phyloP scores from a whole-genome alignment of 2,888 invertebrate genomes.

The Argynnis bischoffii region DNA sequence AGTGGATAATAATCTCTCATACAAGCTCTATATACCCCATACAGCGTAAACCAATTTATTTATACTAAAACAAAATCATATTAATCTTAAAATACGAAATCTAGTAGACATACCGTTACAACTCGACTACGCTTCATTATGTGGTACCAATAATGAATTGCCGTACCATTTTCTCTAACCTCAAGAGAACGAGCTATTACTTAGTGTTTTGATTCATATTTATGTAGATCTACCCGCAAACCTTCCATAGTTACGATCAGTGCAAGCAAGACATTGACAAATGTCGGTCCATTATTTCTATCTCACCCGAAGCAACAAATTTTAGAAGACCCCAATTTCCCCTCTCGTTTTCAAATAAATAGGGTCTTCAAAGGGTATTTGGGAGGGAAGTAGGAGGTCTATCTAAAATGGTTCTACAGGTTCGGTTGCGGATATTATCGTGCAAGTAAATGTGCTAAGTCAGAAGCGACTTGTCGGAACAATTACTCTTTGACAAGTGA shows the following conservation, averaged over 20 bases:
- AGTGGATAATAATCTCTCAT: too few relatives aligned
- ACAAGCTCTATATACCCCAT: too few relatives aligned
- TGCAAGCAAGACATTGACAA: slow-evolving; percentile 69
- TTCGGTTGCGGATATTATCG: slow-evolving; percentile 63
- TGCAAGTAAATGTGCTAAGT: slow-evolving; percentile 68
- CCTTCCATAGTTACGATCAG: slow-evolving; percentile 37
- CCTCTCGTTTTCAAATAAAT: slow-evolving; percentile 24
- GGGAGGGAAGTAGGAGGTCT: slow-evolving; percentile 43
- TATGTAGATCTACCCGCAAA: slow-evolving; percentile 26
- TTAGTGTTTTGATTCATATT: slow-evolving; percentile 35
- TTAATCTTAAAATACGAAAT: background rate
- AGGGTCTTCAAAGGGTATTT: slow-evolving; percentile 5
- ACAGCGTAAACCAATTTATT: too few relatives aligned
- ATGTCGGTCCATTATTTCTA: slow-evolving; percentile 65
- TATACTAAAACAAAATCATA: background rate
- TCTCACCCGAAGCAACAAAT: slow-evolving; percentile 45
- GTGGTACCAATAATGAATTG: slow-evolving; percentile 21
- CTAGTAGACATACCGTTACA: background rate
- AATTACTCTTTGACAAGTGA: slow-evolving; percentile 67
- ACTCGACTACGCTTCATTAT: slow-evolving; percentile 8
- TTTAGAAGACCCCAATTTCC: slow-evolving; percentile 46
- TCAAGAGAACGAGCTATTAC: slow-evolving; percentile 25
- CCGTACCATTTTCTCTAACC: slow-evolving; percentile 23
- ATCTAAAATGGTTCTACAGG: slow-evolving; percentile 51
- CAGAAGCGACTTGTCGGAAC: slow-evolving; percentile 68